phyloP scores from a whole-genome alignment of 1,140 invertebrate species.

The Drosophila sturtevanti region DNA sequence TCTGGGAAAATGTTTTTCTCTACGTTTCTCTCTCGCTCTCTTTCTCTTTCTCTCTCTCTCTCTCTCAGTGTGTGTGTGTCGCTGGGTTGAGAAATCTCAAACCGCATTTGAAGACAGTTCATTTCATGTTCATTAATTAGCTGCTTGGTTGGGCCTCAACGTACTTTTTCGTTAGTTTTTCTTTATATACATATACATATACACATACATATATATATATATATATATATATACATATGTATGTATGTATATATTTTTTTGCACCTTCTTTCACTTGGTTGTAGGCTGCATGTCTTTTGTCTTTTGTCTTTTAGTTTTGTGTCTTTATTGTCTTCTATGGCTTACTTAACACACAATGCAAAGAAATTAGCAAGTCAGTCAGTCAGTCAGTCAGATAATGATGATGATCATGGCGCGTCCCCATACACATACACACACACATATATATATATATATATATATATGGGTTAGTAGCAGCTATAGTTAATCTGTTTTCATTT shows the following conservation, averaged over 20 bases:
- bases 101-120: constrained; percentile 9
- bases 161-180: constrained; percentile 4
- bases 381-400: not conserved
- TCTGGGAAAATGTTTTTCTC: constrained; percentile 53
- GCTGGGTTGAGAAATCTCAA: not conserved
- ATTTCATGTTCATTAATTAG: constrained; percentile 37
- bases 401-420: not conserved
- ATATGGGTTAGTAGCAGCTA: not conserved
- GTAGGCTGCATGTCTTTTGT: not conserved
- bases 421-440: not conserved
- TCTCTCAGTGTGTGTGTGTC: constrained; percentile 5
- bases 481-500: not conserved
- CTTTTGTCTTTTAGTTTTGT: constrained; percentile 17
- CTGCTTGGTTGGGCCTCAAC: constrained; percentile 31
- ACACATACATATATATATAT: too few relatives aligned
- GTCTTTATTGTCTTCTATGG: constrained; percentile 7
- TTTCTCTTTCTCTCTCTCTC: not conserved
- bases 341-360: constrained; percentile 8
- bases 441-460: not conserved
- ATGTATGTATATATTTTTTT: not conserved
- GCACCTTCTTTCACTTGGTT: too few relatives aligned
- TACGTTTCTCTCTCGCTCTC: not conserved
- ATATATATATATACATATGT: too few relatives aligned
- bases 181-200: too few relatives aligned
- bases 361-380: constrained; percentile 8